Evolutionary conservation across 2,888 invertebrate genomes (phyloP).

Genomic region (Plagodis pulveraria): DNA sequence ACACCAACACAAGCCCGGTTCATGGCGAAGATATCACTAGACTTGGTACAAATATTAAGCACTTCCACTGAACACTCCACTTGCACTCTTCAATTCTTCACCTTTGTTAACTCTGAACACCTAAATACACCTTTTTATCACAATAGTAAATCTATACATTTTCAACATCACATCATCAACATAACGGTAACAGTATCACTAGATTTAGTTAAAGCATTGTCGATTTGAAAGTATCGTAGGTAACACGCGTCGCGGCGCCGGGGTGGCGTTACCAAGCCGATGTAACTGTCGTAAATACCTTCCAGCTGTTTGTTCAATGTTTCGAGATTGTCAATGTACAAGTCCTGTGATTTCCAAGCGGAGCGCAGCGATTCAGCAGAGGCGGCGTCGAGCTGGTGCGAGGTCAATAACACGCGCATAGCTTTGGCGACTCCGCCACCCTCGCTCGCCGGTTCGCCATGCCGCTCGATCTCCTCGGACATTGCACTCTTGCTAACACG

Average conservation of each 20-base stretch:
- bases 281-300: constrained; percentile 87
- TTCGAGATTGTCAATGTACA: constrained; percentile 90
- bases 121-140: constrained; percentile 78
- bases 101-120: constrained; percentile 65
- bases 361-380: constrained; percentile 87
- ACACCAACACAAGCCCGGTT: constrained; percentile 60
- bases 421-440: constrained; percentile 80
- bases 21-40: constrained; percentile 55
- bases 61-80: constrained; percentile 69
- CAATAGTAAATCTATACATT: constrained; percentile 65
- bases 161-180: constrained; percentile 67
- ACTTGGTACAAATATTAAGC: constrained; percentile 44
- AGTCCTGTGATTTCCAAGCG: constrained; percentile 91
- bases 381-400: constrained; percentile 87
- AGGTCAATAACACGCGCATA: constrained; percentile 86
- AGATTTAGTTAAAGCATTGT: constrained; percentile 84
- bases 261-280: constrained; percentile 78
- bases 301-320: constrained; percentile 90
- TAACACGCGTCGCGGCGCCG: constrained; percentile 73
- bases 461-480: constrained; percentile 81
- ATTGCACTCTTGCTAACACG: constrained; percentile 79
- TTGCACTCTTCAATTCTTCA: constrained; percentile 70
- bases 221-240: constrained; percentile 71
- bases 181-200: constrained; percentile 78
- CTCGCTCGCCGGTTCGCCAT: constrained; percentile 76